phyloP scores from a whole-genome alignment of 2,888 invertebrate genomes.

The Spodoptera picta region DNA sequence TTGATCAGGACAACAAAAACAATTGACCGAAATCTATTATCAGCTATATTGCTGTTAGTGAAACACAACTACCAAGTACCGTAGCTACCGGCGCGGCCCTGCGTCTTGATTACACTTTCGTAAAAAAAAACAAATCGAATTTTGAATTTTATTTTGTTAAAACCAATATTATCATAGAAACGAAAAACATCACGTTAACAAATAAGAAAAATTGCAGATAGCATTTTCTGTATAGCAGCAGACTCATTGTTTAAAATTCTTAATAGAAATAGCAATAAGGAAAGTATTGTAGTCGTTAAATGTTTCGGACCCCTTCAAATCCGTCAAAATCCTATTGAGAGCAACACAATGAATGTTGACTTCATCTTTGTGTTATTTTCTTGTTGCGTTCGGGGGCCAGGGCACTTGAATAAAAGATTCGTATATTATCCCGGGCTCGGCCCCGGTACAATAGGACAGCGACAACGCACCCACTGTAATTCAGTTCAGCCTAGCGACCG shows the following conservation, averaged over 20 bases:
- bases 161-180: conserved; percentile 29
- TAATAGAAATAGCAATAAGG: conserved; percentile 48
- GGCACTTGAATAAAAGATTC: conserved; percentile 88
- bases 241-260: conserved; percentile 51
- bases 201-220: conserved; percentile 24
- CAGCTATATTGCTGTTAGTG: conserved; percentile 71
- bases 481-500: conserved; percentile 75
- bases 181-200: conserved; percentile 17
- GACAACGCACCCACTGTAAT: conserved; percentile 82
- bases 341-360: conserved; percentile 82
- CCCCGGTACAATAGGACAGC: conserved; percentile 78
- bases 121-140: conserved; percentile 39
- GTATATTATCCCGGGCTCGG: conserved; percentile 80
- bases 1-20: conserved; percentile 82
- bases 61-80: conserved; percentile 50
- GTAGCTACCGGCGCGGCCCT: conserved; percentile 27
- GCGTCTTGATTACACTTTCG: conserved; percentile 46
- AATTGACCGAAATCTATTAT: conserved; percentile 79
- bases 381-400: conserved; percentile 79
- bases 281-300: conserved; percentile 64
- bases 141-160: conserved; percentile 30
- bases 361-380: conserved; percentile 84
- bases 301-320: conserved; percentile 67
- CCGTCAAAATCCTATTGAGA: conserved; percentile 84
- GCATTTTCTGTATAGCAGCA: conserved; percentile 28